Percentiles rank a stretch among this genome's conserved stretches.
phyloP scores from a whole-genome alignment of 2,888 invertebrate species.

The Xylota sylvarum region DNA sequence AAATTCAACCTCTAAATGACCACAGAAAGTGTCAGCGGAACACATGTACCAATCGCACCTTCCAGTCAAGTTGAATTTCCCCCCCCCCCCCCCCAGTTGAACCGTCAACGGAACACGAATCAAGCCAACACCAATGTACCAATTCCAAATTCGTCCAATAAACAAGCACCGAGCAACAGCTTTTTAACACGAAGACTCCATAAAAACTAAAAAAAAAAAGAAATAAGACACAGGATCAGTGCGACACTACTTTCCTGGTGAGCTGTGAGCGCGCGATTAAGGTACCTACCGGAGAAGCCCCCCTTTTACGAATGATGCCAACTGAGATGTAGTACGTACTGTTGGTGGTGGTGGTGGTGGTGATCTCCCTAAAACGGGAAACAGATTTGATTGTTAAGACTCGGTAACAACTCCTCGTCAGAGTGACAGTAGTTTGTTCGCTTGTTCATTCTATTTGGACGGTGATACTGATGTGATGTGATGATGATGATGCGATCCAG shows the following conservation, averaged over 20 bases:
- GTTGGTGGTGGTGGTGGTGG: slow-evolving; percentile 8
- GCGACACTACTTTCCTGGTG: slow-evolving; percentile 59
- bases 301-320: too few species aligned
- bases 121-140: slow-evolving; percentile 68
- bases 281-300: slow-evolving; percentile 65
- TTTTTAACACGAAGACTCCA: slow-evolving; percentile 70
- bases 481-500: slow-evolving; percentile 67
- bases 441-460: slow-evolving; percentile 57
- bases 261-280: slow-evolving; percentile 55
- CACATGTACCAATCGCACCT: slow-evolving; percentile 75
- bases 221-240: slow-evolving; percentile 20
- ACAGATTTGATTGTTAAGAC: slow-evolving; percentile 61
- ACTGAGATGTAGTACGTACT: too few species aligned
- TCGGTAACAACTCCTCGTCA: slow-evolving; percentile 67
- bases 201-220: slow-evolving; percentile 48
- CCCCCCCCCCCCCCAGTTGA: too few species aligned
- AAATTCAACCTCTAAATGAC: slow-evolving; percentile 57
- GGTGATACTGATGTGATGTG: slow-evolving; percentile 32
- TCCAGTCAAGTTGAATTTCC: slow-evolving; percentile 57
- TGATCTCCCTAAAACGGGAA: slow-evolving; percentile 69
- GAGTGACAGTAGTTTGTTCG: slow-evolving; percentile 67
- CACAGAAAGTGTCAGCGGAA: slow-evolving; percentile 73
- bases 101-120: slow-evolving; percentile 74
- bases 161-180: slow-evolving; percentile 72
- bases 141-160: slow-evolving; percentile 76